phyloP scores from a whole-genome alignment of 2,888 invertebrate genomes.

The Deilephila elpenor region DNA sequence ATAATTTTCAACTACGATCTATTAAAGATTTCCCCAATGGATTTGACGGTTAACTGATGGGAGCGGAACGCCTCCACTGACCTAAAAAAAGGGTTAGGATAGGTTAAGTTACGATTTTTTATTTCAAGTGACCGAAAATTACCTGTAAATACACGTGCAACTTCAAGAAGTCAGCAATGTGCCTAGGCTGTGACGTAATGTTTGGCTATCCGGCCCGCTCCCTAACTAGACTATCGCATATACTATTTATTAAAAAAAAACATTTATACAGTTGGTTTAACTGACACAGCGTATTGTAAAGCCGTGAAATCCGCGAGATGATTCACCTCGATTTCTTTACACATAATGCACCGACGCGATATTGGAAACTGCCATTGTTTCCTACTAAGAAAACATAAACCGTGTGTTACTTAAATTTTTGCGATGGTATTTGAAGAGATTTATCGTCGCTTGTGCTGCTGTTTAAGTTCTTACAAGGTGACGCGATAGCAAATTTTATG shows the following conservation, averaged over 20 bases:
- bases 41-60: too few relatives aligned
- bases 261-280: constrained; percentile 1
- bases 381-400: constrained; percentile 14
- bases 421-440: not conserved
- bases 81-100: too few relatives aligned
- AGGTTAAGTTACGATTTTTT: too few relatives aligned
- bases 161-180: too few relatives aligned
- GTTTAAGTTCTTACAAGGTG: not conserved
- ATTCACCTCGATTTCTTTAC: constrained; percentile 22
- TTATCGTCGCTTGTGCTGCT: not conserved
- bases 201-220: not conserved
- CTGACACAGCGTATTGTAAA: not conserved
- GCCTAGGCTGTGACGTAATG: too few relatives aligned
- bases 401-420: not conserved
- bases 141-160: too few relatives aligned
- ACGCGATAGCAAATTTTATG: too few relatives aligned
- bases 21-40: too few relatives aligned
- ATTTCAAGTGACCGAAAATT: too few relatives aligned
- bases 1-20: too few relatives aligned
- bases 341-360: constrained; percentile 24
- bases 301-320: constrained; percentile 18
- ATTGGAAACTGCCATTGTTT: constrained; percentile 25
- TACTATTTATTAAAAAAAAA: not conserved
- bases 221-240: not conserved
- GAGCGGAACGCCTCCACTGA: too few relatives aligned